Evolutionary conservation across 1,140 invertebrate species (phyloP), one percentile per base, ranked within the genome.

Genomic region (Centruroides vittatus): DNA sequence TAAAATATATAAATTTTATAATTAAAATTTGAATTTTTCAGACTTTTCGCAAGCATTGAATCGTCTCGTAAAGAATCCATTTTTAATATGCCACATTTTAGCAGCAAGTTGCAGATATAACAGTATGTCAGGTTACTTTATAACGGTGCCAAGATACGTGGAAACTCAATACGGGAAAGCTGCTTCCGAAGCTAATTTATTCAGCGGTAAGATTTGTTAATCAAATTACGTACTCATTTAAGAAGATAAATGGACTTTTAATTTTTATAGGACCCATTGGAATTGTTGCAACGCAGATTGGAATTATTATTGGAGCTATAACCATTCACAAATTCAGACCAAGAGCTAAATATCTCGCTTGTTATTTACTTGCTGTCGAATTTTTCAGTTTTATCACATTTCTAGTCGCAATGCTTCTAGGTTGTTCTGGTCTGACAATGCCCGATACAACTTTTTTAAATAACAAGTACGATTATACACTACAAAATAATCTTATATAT

Each of bases 81-180:
- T 83, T 0, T 75, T 85, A 36, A 81, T 85, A 75, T 82, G 79
- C 68, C 85, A 86, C 65, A 83, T 82, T 61, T 70, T 85, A 41
- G 41, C 41, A 41, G 41, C 41, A 41, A 8, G 5, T 6, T 41
- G 41, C 8, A 41, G 41, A 41, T 41, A 41, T 41, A 78, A 86
- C 63, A 83, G 83, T 1, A 83, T 82, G 64, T 82, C 83, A 71
- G 84, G 84, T 0, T 86, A 84, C 65, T 84, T 81, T 79, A 83
- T 84, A n/a, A 86, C 85, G 66, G 77, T 84, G 68, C 84, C 84
- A 0, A 86, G 86, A 69, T 86, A 86, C 61, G 82, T 86, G 56
- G 84, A 86, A 71, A 82, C 80, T 0, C 82, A 85, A 69, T 86
- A 85, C 67, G 78, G 81, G 61, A 80, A 84, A 66, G 82, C 84